Evolutionary conservation across 2,888 invertebrate species (phyloP), one percentile per base, ranked within the genome.

Genomic region (Drosophila prostipennis): DNA sequence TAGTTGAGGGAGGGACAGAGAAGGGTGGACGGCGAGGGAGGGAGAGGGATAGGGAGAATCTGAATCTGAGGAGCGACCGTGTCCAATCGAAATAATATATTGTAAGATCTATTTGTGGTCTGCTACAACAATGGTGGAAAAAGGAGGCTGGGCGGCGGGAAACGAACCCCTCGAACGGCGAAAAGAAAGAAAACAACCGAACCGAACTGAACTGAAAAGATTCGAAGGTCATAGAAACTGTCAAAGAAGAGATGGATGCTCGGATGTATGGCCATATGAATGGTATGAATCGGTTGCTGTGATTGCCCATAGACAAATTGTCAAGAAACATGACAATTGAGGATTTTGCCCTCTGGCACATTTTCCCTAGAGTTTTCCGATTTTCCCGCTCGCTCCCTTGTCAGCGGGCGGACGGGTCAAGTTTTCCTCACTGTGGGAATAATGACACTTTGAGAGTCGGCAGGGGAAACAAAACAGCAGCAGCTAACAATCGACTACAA

Each of bases 71-170:
- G 51, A 69, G 43, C 70, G 43, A 51, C 63, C 63, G 55, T 56
- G 72, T 71, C 72, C 71, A 71, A 71, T 71, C 63, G 71, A 70
- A 64, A 78, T 79, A 72, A 57, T 56, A 64, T 72, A 76, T 61
- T 73, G 59, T 61, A 70, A 46, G 81, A 81, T 84, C 79, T 77
- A 45, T 71, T 84, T 80, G 85, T 77, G 85, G 85, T 84, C 54
- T 74, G 69, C 46, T 67, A 36, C 49, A 52, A 73, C 70, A 80
- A 70, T 49, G 60, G 11, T 13, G 42, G 42, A 42, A 6, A 40
- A 19, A 34, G 34, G 55, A 32, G 23, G 29, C 55, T 57, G 67
- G 53, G 53, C 51, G 51, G 32, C 1, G 48, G 58, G 19, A 37
- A 32, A 32, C 29, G 29, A 63, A 57, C 37, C 52, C 53, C 55